Conservation (phyloP, 2,113 vertebrate species). For the Onychostoma macrolepis region DNA sequence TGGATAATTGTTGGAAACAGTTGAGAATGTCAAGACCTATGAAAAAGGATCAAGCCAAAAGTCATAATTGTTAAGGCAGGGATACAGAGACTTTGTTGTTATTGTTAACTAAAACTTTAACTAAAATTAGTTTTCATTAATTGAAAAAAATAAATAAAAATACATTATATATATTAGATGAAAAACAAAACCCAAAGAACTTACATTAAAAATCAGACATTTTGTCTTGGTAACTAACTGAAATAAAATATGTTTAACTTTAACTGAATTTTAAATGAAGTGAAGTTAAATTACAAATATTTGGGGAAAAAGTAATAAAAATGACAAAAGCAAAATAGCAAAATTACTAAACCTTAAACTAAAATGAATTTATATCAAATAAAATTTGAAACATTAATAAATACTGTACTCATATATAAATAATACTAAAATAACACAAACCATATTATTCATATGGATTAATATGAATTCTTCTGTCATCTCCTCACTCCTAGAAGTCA, state of each 20-base stretch:
- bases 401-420: not conserved
- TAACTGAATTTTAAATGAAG: no score
- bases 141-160: not conserved
- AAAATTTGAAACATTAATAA: no score
- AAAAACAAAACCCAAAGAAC: no score
- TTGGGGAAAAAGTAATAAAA: no score
- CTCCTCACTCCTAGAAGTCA: constrained; percentile 1
- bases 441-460: not conserved
- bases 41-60: not conserved
- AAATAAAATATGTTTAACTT: no score
- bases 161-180: not conserved
- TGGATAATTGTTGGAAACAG: not conserved
- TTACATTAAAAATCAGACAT: no score
- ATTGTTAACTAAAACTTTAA: not conserved
- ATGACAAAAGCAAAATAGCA: no score
- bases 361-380: not conserved
- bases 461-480: not conserved
- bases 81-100: not conserved
- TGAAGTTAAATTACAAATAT: no score
- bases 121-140: not conserved
- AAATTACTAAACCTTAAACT: not conserved
- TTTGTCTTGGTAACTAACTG: no score
- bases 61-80: not conserved
- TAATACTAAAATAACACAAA: not conserved
- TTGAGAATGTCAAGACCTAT: not conserved